Percentiles rank a stretch among this genome's conserved stretches.
These are phyloP conservation scores for Deilephila porcellus DNA, from an alignment of 2,888 invertebrate species.

Conservation along the genomic window DNA sequence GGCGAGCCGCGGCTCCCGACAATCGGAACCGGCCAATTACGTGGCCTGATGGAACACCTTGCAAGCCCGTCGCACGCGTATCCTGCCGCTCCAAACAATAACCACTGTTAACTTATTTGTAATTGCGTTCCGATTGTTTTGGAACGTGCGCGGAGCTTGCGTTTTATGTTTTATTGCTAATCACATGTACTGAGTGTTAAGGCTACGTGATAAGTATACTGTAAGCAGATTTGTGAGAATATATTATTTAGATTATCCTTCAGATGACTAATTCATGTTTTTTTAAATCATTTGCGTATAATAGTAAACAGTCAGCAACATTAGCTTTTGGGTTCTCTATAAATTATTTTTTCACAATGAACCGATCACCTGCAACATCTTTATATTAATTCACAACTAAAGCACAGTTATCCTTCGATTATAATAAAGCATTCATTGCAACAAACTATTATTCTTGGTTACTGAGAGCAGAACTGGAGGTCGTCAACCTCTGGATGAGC, in stretches of 20 bases:
- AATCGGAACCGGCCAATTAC: conserved; percentile 77
- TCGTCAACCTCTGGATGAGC: conserved; percentile 67
- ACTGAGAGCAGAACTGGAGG: conserved; percentile 50
- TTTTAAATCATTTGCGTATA: too few relatives aligned
- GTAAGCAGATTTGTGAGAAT: too few relatives aligned
- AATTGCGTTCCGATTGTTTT: conserved; percentile 8
- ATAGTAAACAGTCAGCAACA: too few relatives aligned
- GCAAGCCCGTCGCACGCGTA: conserved; percentile 45
- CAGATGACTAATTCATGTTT: too few relatives aligned
- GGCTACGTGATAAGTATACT: too few relatives aligned
- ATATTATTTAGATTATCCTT: too few relatives aligned
- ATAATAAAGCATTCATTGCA: conserved; percentile 1
- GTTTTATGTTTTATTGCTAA: neutral
- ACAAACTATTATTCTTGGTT: conserved; percentile 28
- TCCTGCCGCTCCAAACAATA: conserved; percentile 26
- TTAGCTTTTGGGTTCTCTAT: too few relatives aligned
- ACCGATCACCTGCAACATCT: too few relatives aligned
- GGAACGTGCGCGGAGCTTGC: neutral
- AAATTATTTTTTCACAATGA: too few relatives aligned
- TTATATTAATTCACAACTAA: too few relatives aligned
- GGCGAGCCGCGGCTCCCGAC: conserved; percentile 46
- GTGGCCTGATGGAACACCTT: conserved; percentile 72
- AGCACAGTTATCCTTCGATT: neutral
- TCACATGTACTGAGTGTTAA: too few relatives aligned
- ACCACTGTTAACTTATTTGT: conserved; percentile 12